Percentiles rank a stretch among this genome's conserved stretches.
These are phyloP conservation scores for Odontamblyopus rebecca DNA, from an alignment of 2,797 vertebrate species.

Conservation along the genomic window DNA sequence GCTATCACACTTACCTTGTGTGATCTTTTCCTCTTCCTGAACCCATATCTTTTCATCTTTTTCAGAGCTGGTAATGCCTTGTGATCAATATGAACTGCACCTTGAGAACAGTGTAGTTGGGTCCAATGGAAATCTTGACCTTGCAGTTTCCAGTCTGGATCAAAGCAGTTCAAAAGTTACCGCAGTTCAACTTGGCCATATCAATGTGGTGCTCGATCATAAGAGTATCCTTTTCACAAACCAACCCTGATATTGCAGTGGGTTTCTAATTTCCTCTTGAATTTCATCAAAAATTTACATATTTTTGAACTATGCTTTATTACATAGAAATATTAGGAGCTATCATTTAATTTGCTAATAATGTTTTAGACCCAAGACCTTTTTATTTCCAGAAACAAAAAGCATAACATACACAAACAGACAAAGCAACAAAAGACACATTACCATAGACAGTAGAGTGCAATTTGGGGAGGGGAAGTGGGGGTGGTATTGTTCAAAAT, in stretches of 20 bases:
- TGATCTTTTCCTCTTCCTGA: neutral
- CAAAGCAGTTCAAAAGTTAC: constrained; percentile 73
- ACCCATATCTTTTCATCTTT: constrained; percentile 10
- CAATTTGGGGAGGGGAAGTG: too few species aligned
- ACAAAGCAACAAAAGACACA: too few species aligned
- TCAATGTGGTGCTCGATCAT: constrained; percentile 79
- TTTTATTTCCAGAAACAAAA: too few species aligned
- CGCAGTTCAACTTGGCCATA: constrained; percentile 74
- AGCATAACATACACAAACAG: too few species aligned
- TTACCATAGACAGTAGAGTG: too few species aligned
- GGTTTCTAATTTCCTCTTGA: neutral
- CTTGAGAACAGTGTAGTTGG: constrained; percentile 81
- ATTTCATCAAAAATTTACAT: neutral
- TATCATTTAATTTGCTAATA: neutral
- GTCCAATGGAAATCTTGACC: constrained; percentile 64
- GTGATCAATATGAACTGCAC: constrained; percentile 92
- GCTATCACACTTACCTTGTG: too few species aligned
- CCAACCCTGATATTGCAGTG: neutral
- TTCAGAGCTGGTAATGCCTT: constrained; percentile 91
- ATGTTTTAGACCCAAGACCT: neutral
- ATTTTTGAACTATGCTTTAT: neutral
- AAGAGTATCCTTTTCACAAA: constrained; percentile 80
- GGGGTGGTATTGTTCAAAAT: too few species aligned
- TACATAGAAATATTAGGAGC: neutral
- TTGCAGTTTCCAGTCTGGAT: constrained; percentile 81